Evolutionary conservation across 2,113 vertebrate species (phyloP), one percentile per base, ranked within the genome.

Genomic region (Microtus montanus): DNA sequence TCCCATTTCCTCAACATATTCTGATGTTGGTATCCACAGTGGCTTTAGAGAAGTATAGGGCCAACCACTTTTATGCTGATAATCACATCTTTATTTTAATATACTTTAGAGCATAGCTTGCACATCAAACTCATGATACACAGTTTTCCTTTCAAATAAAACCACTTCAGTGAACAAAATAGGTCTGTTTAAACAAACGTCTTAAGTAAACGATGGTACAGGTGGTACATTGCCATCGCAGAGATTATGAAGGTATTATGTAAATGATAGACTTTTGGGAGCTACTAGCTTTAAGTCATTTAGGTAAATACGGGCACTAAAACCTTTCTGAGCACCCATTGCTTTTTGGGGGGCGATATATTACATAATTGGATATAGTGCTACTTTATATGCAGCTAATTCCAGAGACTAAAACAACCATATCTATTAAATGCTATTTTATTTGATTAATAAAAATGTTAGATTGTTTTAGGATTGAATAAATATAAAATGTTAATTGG

Each of bases 401-500:
- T 97, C 97, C 93, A 93, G 90, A 96, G 96, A 89, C 93, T 96
- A 95, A 96, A 97, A 87, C 77, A 96, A 94, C 96, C 94, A 3
- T 97, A 97, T 98, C 97, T 97, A 97, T 96, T 98, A 97, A 97
- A 97, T 92, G 92, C 64, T 97, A 92, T 97, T 98, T 97, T 97
- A 98, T 98, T 98, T 97, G 97, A 97, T 98, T 97, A 98, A 97
- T 98, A 97, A 98, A 97, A 97, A 95, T 95, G 94, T 68, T 97
- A 94, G 95, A 97, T 96, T 97, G 96, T 96, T 97, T 97, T 96
- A 93, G 95, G 95, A 95, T 97, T 96, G 96, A 96, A 98, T 97
- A 98, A 97, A 97, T 97, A 97, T 97, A 97, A 97, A 98, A 98
- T 97, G 96, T 92, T 97, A 98, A 98, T 97, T 97, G 96, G 96